Percentiles rank a stretch among this genome's conserved stretches.
phyloP scores from a whole-genome alignment of 2,888 invertebrate genomes.

The Drosophila neutralis region DNA sequence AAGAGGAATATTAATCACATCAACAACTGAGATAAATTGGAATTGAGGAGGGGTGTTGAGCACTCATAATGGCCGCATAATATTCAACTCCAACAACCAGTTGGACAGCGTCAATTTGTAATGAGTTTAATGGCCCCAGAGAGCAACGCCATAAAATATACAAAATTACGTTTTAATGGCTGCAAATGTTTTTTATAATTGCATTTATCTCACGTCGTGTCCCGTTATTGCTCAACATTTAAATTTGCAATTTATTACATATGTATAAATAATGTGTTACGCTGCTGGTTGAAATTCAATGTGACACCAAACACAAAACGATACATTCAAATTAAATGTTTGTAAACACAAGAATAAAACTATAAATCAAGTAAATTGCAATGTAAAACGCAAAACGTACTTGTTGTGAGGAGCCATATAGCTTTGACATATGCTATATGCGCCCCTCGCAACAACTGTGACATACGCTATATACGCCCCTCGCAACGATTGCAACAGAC shows the following conservation, averaged over 20 bases:
- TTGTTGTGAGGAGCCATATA: too few relatives aligned
- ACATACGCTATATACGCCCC: too few relatives aligned
- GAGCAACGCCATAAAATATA: constrained; percentile 59
- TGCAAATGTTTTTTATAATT: constrained; percentile 72
- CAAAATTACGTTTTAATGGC: constrained; percentile 69
- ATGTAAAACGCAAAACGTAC: not conserved
- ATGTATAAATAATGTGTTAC: constrained; percentile 5
- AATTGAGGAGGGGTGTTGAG: not conserved
- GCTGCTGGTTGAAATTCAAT: not conserved
- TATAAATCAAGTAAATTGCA: not conserved
- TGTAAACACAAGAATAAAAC: not conserved
- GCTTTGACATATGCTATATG: too few relatives aligned
- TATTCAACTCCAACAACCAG: constrained; percentile 41
- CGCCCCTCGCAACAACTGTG: too few relatives aligned
- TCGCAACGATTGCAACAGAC: too few relatives aligned
- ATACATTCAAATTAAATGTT: not conserved
- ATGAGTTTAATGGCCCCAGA: constrained; percentile 65
- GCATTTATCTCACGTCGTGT: constrained; percentile 61
- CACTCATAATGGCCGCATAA: constrained; percentile 20
- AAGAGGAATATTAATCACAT: constrained; percentile 59
- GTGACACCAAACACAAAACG: not conserved
- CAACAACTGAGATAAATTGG: constrained; percentile 38
- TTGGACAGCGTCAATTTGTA: constrained; percentile 58
- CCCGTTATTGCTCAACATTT: constrained; percentile 43
- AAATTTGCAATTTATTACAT: constrained; percentile 20